These are phyloP conservation scores for Scelioninae gen. 2 DNA, from an alignment of 2,888 invertebrate genomes.

Conservation along the genomic window DNA sequence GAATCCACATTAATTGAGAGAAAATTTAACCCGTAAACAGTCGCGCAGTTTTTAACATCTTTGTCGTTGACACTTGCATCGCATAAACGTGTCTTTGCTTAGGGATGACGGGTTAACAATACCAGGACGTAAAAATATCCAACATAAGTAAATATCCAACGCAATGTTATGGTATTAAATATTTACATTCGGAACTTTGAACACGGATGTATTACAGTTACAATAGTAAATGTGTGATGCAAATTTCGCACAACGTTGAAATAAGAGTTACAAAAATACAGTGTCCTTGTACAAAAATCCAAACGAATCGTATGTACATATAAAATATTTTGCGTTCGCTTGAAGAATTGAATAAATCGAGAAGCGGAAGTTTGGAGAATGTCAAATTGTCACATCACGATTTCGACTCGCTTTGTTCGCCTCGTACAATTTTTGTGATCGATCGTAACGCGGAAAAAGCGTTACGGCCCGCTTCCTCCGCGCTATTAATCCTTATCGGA, in stretches of 20 bases:
- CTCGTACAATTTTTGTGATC: constrained; percentile 15
- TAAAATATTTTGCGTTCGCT: not conserved
- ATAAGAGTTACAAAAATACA: constrained; percentile 12
- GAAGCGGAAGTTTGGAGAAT: constrained; percentile 16
- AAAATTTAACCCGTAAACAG: too few species aligned
- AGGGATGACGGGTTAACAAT: too few species aligned
- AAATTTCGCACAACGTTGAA: constrained; percentile 4
- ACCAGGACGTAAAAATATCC: too few species aligned
- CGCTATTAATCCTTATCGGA: constrained; percentile 45
- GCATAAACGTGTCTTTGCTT: too few species aligned
- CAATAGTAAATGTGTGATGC: not conserved
- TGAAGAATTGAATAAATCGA: constrained; percentile 15
- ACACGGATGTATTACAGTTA: constrained; percentile 5
- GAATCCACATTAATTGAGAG: too few species aligned
- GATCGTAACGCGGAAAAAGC: constrained; percentile 27
- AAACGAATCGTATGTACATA: constrained; percentile 20
- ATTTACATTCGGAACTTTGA: constrained; percentile 11
- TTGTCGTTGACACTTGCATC: too few species aligned
- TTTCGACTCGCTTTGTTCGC: constrained; percentile 20
- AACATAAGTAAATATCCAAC: too few species aligned
- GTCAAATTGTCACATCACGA: constrained; percentile 37
- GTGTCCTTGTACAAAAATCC: constrained; percentile 15
- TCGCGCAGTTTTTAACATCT: too few species aligned
- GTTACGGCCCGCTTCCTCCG: constrained; percentile 8
- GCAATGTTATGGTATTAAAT: too few species aligned